phyloP scores from a whole-genome alignment of 2,888 invertebrate genomes.

The Mylabris sibirica region DNA sequence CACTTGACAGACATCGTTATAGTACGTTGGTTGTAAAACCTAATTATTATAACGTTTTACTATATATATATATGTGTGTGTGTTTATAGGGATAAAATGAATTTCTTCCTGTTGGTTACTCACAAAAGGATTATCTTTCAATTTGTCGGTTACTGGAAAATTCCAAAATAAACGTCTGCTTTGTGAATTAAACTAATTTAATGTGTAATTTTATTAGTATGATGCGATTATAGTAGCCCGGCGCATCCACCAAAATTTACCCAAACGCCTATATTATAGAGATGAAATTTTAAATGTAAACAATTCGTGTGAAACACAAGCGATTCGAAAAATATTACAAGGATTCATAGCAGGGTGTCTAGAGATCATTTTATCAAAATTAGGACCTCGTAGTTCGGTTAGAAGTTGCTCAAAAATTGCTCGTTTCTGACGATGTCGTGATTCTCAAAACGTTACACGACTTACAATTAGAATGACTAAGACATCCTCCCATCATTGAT shows the following conservation, averaged over 20 bases:
- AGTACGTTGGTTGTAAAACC: neutral
- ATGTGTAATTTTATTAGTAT: neutral
- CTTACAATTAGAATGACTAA: too few species aligned
- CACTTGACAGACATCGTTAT: neutral
- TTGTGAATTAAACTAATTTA: neutral
- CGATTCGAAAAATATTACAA: too few species aligned
- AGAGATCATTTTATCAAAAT: too few species aligned
- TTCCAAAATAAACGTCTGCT: neutral
- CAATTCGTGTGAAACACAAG: too few species aligned
- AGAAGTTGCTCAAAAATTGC: too few species aligned
- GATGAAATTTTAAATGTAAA: too few species aligned
- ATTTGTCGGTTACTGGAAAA: neutral
- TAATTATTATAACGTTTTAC: neutral
- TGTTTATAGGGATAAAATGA: neutral
- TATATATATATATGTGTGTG: too few species aligned
- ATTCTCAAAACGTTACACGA: too few species aligned
- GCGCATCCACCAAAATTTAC: slow-evolving; percentile 4
- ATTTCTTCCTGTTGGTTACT: neutral
- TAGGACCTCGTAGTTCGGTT: too few species aligned
- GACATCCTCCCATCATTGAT: too few species aligned
- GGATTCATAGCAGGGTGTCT: too few species aligned
- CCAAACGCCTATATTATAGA: neutral
- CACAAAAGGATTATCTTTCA: slow-evolving; percentile 5
- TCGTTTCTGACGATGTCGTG: too few species aligned
- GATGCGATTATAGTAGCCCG: neutral